These are phyloP conservation scores for Crocuta crocuta DNA, from an alignment of 2,113 vertebrate species.

Conservation along the genomic window DNA sequence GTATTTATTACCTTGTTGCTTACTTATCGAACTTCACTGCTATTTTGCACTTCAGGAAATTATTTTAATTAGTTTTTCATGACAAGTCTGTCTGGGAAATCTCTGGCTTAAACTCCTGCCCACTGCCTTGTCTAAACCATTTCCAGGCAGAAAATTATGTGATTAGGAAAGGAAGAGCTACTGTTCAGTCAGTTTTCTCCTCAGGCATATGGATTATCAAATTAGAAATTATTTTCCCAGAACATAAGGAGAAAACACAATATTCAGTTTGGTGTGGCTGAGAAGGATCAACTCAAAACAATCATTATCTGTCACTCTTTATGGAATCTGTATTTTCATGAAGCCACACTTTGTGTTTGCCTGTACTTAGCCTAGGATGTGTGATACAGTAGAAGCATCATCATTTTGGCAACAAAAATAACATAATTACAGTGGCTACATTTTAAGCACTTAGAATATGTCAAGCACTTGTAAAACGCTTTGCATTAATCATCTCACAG, in stretches of 20 bases:
- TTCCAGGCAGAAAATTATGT: background rate
- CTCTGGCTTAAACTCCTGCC: background rate
- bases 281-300: background rate
- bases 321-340: background rate
- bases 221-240: background rate
- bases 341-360: background rate
- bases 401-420: slow-evolving; percentile 11
- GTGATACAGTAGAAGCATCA: background rate
- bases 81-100: background rate
- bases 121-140: background rate
- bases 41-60: background rate
- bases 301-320: background rate
- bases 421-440: background rate
- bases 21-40: background rate
- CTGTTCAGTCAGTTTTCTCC: background rate
- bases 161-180: background rate
- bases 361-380: background rate
- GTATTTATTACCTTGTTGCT: background rate
- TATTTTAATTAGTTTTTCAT: slow-evolving; percentile 16
- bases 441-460: background rate
- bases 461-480: background rate
- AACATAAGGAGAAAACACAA: background rate
- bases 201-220: background rate
- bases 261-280: background rate
- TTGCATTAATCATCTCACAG: background rate